These are phyloP conservation scores for Torymus texanus DNA, from an alignment of 2,888 invertebrate genomes.

Conservation along the genomic window DNA sequence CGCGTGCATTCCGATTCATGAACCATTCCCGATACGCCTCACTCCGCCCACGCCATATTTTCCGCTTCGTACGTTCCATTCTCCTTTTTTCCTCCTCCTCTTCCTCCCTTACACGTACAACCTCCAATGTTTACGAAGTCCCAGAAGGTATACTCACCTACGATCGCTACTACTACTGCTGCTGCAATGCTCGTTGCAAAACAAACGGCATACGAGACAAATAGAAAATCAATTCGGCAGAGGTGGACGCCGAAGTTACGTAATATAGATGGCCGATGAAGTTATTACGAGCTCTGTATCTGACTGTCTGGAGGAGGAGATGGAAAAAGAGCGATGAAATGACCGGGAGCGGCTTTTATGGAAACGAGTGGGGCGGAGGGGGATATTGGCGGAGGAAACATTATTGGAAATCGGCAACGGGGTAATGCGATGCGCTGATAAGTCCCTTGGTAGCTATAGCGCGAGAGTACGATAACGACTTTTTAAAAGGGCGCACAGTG, in stretches of 20 bases:
- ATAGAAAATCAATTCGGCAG: slow-evolving; percentile 61
- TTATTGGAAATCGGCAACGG: slow-evolving; percentile 34
- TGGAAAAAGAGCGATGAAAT: slow-evolving; percentile 18
- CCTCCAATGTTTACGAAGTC: slow-evolving; percentile 42
- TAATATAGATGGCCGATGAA: slow-evolving; percentile 39
- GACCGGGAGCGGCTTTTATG: slow-evolving; percentile 11
- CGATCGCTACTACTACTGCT: background rate
- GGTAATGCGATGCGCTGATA: slow-evolving; percentile 32
- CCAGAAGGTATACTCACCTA: slow-evolving; percentile 16
- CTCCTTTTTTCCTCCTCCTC: too few species aligned
- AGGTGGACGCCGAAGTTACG: slow-evolving; percentile 29
- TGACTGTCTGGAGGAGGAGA: background rate
- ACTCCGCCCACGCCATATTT: slow-evolving; percentile 3
- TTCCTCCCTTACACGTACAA: background rate
- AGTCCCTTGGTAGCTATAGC: background rate
- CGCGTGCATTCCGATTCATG: too few species aligned
- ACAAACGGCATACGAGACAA: slow-evolving; percentile 46
- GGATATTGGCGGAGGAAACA: slow-evolving; percentile 41
- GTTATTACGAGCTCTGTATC: slow-evolving; percentile 38
- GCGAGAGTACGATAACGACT: background rate
- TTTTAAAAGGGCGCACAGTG: background rate
- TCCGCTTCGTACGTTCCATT: background rate
- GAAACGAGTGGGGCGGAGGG: slow-evolving; percentile 42
- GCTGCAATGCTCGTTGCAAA: too few species aligned
- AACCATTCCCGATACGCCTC: too few species aligned